phyloP scores from a whole-genome alignment of 2,113 vertebrate species.

The Chaetops frenatus region DNA sequence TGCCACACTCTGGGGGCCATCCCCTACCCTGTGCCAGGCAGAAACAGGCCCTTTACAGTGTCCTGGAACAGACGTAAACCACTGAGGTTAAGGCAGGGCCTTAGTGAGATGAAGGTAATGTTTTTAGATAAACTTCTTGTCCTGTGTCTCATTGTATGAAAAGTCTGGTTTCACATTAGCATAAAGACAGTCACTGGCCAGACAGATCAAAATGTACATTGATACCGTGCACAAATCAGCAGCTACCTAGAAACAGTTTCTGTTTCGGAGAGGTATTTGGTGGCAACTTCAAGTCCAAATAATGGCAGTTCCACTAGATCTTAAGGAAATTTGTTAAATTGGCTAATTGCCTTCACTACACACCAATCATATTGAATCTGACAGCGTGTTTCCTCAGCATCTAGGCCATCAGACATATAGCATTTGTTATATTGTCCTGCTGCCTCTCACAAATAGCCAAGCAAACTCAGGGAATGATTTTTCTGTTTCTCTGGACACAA shows the following conservation, averaged over 20 bases:
- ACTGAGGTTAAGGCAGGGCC: neutral
- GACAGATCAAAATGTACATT: neutral
- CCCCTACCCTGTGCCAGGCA: neutral
- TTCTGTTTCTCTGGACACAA: neutral
- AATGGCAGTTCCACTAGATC: neutral
- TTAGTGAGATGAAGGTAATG: rapidly evolving
- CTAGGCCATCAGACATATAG: neutral
- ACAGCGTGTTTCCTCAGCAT: neutral
- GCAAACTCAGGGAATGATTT: neutral
- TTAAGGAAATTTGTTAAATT: neutral
- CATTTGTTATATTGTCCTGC: neutral
- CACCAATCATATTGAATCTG: neutral
- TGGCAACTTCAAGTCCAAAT: neutral
- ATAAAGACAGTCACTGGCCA: neutral
- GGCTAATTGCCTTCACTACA: neutral
- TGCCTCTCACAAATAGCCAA: neutral
- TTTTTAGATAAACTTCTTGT: neutral
- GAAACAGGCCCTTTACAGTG: neutral
- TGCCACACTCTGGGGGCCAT: neutral
- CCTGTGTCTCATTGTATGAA: neutral
- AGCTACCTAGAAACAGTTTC: neutral
- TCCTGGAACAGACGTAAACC: neutral
- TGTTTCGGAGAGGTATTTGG: neutral
- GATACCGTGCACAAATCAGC: neutral
- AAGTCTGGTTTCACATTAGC: neutral